These are phyloP conservation scores for Ochlodes sylvanus DNA, from an alignment of 2,888 invertebrate species.

Conservation along the genomic window DNA sequence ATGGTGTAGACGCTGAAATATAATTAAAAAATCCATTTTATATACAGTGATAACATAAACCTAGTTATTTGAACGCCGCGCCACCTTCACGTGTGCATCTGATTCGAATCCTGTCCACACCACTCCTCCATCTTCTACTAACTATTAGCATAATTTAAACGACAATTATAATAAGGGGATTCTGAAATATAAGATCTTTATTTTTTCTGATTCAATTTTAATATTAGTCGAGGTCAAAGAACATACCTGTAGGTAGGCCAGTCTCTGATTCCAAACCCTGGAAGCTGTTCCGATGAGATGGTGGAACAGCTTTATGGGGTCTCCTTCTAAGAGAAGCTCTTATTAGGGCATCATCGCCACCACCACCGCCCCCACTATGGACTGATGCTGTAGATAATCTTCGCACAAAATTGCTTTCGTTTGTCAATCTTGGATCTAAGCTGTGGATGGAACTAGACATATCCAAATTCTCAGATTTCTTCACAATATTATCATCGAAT, in stretches of 20 bases:
- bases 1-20: conserved; percentile 62
- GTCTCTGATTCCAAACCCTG: conserved; percentile 82
- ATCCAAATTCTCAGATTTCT: conserved; percentile 75
- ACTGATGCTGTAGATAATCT: conserved; percentile 76
- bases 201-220: no score
- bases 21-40: not conserved
- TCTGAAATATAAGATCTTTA: no score
- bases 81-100: no score
- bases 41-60: no score
- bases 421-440: conserved; percentile 70
- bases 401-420: conserved; percentile 73
- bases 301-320: conserved; percentile 78
- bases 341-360: conserved; percentile 85
- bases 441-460: conserved; percentile 74
- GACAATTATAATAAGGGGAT: no score
- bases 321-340: conserved; percentile 86
- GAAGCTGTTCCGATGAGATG: conserved; percentile 86
- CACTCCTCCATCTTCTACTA: no score
- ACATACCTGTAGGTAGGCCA: conserved; percentile 68
- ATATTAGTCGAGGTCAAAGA: not conserved
- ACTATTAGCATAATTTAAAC: no score
- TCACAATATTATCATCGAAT: conserved; percentile 73
- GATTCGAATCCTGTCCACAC: no score
- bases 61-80: no score
- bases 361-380: conserved; percentile 83